Evolutionary conservation across 37 sponge, comb jelly and placozoan species (phyloP).

Genomic region (Agelas oroides): DNA sequence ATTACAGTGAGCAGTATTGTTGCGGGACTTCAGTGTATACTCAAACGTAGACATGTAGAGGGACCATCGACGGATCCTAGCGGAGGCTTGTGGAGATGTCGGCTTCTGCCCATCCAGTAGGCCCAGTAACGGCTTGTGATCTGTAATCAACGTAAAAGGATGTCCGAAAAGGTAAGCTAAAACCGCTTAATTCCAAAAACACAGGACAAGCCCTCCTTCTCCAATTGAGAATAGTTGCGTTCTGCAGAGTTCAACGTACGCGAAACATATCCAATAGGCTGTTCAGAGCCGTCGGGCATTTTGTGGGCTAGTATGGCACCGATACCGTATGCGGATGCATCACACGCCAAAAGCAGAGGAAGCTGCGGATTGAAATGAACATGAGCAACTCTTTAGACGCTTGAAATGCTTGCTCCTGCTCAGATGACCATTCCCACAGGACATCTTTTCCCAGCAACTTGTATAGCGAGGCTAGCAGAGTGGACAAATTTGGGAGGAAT

Average conservation of each 20-base stretch:
- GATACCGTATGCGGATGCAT: slow-evolving; percentile 61
- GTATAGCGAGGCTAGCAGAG: slow-evolving; percentile 42
- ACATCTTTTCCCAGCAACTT: slow-evolving; percentile 17
- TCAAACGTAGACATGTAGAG: no score
- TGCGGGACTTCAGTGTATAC: no score
- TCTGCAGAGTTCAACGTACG: slow-evolving; percentile 48
- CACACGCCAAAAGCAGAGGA: slow-evolving; percentile 28
- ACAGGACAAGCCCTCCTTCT: no score
- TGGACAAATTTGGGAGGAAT: slow-evolving; percentile 50
- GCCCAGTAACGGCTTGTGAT: no score
- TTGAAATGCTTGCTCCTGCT: slow-evolving; percentile 41
- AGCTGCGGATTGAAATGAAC: slow-evolving; percentile 40
- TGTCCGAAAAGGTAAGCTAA: no score
- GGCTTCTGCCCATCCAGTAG: no score
- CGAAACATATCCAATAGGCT: slow-evolving; percentile 53
- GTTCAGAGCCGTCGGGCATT: slow-evolving; percentile 39
- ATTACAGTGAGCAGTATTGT: no score
- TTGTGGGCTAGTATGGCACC: slow-evolving; percentile 59
- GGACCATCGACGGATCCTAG: no score
- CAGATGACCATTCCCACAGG: slow-evolving; percentile 35
- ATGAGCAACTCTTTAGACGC: slow-evolving; percentile 32
- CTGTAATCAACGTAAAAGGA: no score
- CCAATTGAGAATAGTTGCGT: slow-evolving; percentile 35
- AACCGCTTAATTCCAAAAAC: no score
- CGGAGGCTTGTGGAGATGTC: no score